Percentiles rank a stretch among this genome's conserved stretches.
Evolutionary conservation across 2,888 invertebrate genomes (phyloP).

Genomic region (Agrochola macilenta): DNA sequence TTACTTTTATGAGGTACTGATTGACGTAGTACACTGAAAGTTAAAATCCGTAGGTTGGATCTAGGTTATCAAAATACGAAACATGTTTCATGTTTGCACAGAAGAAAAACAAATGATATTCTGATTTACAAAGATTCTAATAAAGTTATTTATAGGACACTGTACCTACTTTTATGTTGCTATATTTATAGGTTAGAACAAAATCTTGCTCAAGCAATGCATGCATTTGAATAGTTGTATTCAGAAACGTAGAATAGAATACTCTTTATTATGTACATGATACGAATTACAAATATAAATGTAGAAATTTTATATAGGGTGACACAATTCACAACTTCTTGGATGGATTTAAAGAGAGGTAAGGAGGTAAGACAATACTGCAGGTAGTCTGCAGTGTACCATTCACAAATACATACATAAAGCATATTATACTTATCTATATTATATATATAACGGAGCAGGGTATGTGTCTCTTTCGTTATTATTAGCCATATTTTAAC

Average conservation of each 20-base stretch:
- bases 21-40: conserved; percentile 5
- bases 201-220: conserved; percentile 1
- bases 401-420: too few species aligned
- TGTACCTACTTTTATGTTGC: neutral
- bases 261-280: too few species aligned
- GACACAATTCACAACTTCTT: too few species aligned
- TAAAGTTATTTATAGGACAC: neutral
- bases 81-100: neutral
- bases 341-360: too few species aligned
- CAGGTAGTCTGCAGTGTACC: too few species aligned
- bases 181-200: neutral
- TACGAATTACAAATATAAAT: too few species aligned
- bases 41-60: conserved; percentile 4
- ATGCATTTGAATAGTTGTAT: conserved; percentile 15
- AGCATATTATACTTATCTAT: too few species aligned
- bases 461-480: too few species aligned
- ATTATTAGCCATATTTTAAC: too few species aligned
- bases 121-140: neutral
- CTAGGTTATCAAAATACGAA: conserved; percentile 2
- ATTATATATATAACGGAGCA: too few species aligned
- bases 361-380: too few species aligned
- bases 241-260: neutral
- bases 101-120: neutral
- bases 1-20: conserved; percentile 2
- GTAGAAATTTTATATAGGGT: too few species aligned